Percentiles rank a stretch among this genome's conserved stretches.
Conservation (phyloP, 2,113 vertebrate genomes). For the Heptranchias perlo region DNA sequence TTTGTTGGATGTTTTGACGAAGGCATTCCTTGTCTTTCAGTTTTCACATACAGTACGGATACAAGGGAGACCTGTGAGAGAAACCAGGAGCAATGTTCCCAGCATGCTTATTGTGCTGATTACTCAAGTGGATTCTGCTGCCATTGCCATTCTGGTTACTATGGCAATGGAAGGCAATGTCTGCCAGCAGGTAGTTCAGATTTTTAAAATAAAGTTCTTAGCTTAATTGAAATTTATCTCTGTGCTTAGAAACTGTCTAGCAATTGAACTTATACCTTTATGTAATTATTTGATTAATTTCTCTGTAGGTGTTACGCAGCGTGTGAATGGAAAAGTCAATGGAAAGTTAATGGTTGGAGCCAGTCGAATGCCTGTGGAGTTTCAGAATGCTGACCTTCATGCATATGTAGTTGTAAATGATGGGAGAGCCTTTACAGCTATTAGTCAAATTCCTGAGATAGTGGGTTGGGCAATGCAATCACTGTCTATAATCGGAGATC, state of each 20-base stretch:
- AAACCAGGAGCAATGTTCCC: constrained; percentile 72
- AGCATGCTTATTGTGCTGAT: constrained; percentile 75
- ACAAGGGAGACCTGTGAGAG: constrained; percentile 67
- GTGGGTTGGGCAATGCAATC: constrained; percentile 79
- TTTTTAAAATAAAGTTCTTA: background rate
- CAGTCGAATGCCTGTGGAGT: constrained; percentile 51
- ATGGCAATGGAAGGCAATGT: constrained; percentile 81
- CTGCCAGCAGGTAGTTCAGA: constrained; percentile 70
- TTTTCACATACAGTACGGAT: constrained; percentile 68
- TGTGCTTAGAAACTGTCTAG: background rate
- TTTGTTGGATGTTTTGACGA: background rate
- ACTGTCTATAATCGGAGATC: constrained; percentile 72
- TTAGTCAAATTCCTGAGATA: constrained; percentile 78
- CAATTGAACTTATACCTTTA: background rate
- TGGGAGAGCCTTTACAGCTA: constrained; percentile 80
- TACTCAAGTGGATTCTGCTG: constrained; percentile 81
- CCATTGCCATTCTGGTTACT: constrained; percentile 75
- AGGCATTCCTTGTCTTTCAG: constrained; percentile 50
- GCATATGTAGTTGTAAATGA: constrained; percentile 88
- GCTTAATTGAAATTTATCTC: background rate
- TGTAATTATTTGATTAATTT: background rate
- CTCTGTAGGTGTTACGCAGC: constrained; percentile 74
- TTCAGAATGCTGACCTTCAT: constrained; percentile 73
- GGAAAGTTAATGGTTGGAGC: constrained; percentile 70
- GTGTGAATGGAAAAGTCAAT: constrained; percentile 87